A percentile compares a stretch with the other conserved stretches of the same genome.
These are phyloP conservation scores for Lepidochitona cinerea DNA, from an alignment of 2,888 invertebrate species.

Conservation along the genomic window DNA sequence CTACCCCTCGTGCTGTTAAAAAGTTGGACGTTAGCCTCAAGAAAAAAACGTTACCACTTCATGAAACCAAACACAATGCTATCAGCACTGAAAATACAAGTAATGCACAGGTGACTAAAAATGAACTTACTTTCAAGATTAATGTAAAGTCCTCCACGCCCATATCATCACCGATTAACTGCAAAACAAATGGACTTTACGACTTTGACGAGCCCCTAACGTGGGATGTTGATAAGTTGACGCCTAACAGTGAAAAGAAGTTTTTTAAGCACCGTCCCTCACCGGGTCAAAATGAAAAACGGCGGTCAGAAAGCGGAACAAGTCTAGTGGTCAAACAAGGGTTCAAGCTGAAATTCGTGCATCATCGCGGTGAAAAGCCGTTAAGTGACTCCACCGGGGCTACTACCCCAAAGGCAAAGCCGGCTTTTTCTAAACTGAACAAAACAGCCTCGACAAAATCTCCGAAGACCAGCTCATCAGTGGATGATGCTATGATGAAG, in stretches of 20 bases:
- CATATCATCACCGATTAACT: not conserved
- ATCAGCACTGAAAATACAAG: too few species aligned
- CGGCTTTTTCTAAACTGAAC: not conserved
- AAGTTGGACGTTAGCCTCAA: not conserved
- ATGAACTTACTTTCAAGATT: not conserved
- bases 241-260: not conserved
- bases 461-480: not conserved
- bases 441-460: not conserved
- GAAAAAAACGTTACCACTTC: not conserved
- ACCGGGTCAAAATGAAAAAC: not conserved
- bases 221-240: not conserved
- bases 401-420: not conserved
- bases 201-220: not conserved
- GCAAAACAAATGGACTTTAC: not conserved
- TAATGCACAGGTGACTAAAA: not conserved
- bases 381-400: not conserved
- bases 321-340: not conserved
- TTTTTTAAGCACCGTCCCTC: not conserved
- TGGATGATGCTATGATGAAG: conserved; percentile 1
- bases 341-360: not conserved
- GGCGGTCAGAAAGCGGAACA: too few species aligned
- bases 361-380: not conserved
- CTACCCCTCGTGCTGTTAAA: not conserved
- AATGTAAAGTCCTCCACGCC: not conserved
- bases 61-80: not conserved